Evolutionary conservation across 2,797 vertebrate species (phyloP), one percentile per base, ranked within the genome.

Genomic region (Argyrosomus regius): DNA sequence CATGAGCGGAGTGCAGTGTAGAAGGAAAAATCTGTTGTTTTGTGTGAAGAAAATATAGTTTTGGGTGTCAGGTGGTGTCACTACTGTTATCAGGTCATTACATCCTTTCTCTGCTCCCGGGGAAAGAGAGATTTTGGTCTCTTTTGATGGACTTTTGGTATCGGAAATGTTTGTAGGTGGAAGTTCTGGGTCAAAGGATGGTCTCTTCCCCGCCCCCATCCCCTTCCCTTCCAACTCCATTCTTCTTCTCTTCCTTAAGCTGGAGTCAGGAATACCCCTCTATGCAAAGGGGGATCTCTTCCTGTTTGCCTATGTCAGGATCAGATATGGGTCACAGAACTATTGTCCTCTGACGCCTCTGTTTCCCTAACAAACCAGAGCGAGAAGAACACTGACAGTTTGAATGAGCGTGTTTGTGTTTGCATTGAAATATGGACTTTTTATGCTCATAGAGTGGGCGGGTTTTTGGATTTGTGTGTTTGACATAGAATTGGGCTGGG

Each of bases 271-370:
- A 87, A 82, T 84, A 90, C 73, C 79, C 82, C 73, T 80, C 63
- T 26, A 69, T 74, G 78, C 77, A 74, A 81, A 77, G 78, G 76
- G 35, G 69, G 82, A 87, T 85, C 77, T 84, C 88, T 92, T 93
- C 90, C 90, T 94, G 92, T 93, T 92, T 93, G 87, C 82, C 64
- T 48, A 52, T 78, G 82, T 87, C 84, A 72, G 66, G 22, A 77
- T 81, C 71, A 73, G 84, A 87, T 87, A 83, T 76, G 83, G 88
- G 71, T 91, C 87, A 90, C 43, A 53, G 87, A 63, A 26, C 84
- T 59, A 84, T 92, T 91, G 90, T 91, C 64, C 24, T 56, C 64
- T 12, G 52, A 83, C 13, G 26, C 80, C 73, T 75, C 77, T 81
- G 82, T 79, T 88, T 83, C 80, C 85, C 64, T 26, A n/a, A 73